Conservation (phyloP, 2,113 vertebrate species). For the Canis aureus region DNA sequence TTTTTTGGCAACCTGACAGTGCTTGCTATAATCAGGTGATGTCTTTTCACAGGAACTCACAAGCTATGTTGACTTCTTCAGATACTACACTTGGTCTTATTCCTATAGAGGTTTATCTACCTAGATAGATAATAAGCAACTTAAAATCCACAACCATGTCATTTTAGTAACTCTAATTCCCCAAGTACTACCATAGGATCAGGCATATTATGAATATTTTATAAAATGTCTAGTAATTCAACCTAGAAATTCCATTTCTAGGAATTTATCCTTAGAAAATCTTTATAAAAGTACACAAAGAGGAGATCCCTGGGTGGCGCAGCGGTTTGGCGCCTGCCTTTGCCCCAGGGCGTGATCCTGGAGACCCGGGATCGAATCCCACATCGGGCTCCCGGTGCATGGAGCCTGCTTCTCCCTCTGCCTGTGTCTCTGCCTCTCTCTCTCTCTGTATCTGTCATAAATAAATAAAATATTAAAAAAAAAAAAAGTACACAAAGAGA, state of each 20-base stretch:
- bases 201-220: not conserved
- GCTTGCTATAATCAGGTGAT: not conserved
- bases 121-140: not conserved
- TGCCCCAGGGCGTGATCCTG: no score
- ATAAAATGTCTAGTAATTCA: not conserved
- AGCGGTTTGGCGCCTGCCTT: no score
- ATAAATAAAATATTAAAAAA: no score
- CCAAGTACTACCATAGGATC: not conserved
- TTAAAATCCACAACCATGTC: not conserved
- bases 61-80: constrained; percentile 9
- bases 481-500: not conserved
- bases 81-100: not conserved
- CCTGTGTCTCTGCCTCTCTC: no score
- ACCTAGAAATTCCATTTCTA: not conserved
- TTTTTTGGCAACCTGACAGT: not conserved
- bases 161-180: not conserved
- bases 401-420: no score
- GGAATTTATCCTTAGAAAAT: constrained; percentile 20
- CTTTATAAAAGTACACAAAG: not conserved
- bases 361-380: no score
- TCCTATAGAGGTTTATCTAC: not conserved
- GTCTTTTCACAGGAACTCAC: not conserved
- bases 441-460: no score
- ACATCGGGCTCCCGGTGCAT: no score
- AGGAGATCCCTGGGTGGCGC: no score